These are phyloP conservation scores for Propithecus deckenii DNA, from an alignment of 2,797 vertebrate genomes.

Conservation along the genomic window DNA sequence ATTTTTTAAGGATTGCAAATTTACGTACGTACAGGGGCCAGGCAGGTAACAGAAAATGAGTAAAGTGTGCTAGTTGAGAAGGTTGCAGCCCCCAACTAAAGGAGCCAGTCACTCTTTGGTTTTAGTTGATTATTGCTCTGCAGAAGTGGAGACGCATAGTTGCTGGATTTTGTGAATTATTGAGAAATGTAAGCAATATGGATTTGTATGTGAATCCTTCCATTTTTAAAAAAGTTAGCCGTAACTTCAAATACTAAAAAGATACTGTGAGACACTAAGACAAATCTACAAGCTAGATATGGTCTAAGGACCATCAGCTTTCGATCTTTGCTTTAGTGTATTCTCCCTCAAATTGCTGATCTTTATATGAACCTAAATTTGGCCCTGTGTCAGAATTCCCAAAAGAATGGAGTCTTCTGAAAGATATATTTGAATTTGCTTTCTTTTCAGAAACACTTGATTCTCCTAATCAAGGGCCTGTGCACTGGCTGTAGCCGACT, in stretches of 20 bases:
- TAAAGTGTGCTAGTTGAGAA: background rate
- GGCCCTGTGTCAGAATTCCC: background rate
- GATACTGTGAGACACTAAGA: background rate
- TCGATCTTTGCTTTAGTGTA: background rate
- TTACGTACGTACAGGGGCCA: background rate
- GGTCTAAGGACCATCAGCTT: background rate
- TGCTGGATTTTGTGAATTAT: background rate
- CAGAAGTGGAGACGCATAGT: background rate
- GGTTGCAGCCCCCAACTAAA: background rate
- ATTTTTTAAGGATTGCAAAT: background rate
- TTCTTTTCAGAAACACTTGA: conserved; percentile 94
- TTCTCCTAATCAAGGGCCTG: conserved; percentile 98
- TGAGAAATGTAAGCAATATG: background rate
- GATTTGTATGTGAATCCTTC: background rate
- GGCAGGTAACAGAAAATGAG: background rate
- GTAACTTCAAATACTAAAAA: background rate
- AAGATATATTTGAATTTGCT: conserved; percentile 35
- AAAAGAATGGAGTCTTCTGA: background rate
- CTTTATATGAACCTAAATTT: background rate
- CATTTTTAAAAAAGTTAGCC: background rate
- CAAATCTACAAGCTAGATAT: background rate
- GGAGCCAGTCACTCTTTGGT: background rate
- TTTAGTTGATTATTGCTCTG: background rate
- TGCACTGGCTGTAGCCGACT: conserved; percentile 98
- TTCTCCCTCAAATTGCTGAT: fast-evolving